Conservation (phyloP, 2,888 invertebrate genomes). For the Philonicus albiceps region DNA sequence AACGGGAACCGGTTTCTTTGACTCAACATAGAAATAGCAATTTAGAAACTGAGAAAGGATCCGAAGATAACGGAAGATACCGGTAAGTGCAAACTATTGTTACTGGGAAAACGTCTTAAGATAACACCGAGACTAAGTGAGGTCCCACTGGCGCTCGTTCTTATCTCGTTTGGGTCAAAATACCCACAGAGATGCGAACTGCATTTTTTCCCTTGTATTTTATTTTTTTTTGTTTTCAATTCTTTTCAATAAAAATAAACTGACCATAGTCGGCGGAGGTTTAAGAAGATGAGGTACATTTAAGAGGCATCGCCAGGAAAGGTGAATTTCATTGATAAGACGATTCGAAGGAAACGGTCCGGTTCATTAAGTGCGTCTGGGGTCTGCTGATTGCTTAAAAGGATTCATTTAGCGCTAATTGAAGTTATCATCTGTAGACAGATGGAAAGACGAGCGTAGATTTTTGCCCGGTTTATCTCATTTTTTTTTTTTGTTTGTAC, state of each 20-base stretch:
- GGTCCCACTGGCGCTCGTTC: background rate
- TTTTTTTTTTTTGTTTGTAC: background rate
- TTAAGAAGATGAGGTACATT: background rate
- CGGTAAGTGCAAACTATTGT: conserved; percentile 36
- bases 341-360: background rate
- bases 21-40: background rate
- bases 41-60: background rate
- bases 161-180: background rate
- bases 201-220: background rate
- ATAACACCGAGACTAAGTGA: background rate
- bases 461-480: background rate
- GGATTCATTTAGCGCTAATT: conserved; percentile 40
- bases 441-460: background rate
- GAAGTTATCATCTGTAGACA: conserved; percentile 9
- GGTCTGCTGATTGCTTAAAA: conserved; percentile 31
- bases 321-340: conserved; percentile 27
- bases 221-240: background rate
- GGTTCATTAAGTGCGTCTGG: background rate
- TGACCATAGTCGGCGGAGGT: background rate
- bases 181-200: background rate
- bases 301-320: background rate
- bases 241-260: background rate
- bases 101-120: background rate
- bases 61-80: conserved; percentile 32
- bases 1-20: background rate